Percentiles rank a stretch among this genome's conserved stretches.
phyloP scores from a whole-genome alignment of 2,888 invertebrate species.

The Oligia strigilis region DNA sequence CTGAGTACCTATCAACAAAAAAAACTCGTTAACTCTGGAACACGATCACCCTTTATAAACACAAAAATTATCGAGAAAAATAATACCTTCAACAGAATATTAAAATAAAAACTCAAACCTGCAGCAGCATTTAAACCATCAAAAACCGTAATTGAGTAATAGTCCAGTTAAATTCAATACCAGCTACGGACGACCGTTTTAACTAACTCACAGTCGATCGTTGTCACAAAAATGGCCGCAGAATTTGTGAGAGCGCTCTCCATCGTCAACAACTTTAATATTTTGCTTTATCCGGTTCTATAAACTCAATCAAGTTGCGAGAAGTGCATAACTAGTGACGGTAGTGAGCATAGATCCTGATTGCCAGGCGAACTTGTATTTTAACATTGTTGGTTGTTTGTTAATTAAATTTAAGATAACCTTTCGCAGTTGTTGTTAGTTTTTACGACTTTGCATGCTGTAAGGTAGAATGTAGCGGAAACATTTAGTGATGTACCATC shows the following conservation, averaged over 20 bases:
- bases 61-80: not conserved
- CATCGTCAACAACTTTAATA: conserved; percentile 53
- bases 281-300: conserved; percentile 44
- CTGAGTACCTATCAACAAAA: not conserved
- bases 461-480: too few relatives aligned
- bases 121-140: not conserved
- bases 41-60: not conserved
- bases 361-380: conserved; percentile 47
- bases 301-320: conserved; percentile 47
- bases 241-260: conserved; percentile 26
- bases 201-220: conserved; percentile 38
- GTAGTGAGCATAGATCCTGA: conserved; percentile 42
- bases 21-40: conserved; percentile 20
- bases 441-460: too few relatives aligned
- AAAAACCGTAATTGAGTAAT: conserved; percentile 33
- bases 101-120: not conserved
- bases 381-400: conserved; percentile 18
- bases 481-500: too few relatives aligned
- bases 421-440: not conserved
- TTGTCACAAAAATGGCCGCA: conserved; percentile 46
- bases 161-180: conserved; percentile 39
- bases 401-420: conserved; percentile 1
- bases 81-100: conserved; percentile 1
- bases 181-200: conserved; percentile 23
- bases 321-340: conserved; percentile 40